Base-by-base conservation (phyloP, 2,888 invertebrate species). In the Blastobasis lacticolella region DNA sequence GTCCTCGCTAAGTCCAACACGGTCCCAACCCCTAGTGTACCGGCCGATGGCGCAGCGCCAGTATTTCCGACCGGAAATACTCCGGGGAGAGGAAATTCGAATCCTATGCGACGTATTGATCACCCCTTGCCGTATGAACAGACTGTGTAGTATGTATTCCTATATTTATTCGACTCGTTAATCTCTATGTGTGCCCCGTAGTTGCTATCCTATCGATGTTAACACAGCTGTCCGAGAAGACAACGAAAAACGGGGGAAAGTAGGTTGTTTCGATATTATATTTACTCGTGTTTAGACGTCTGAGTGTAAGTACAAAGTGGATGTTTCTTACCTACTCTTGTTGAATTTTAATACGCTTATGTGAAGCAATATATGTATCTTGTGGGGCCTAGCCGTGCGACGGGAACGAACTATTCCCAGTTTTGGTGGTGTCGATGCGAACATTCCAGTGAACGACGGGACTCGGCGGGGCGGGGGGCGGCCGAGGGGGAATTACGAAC, bases 161-260 rank as follows among this genome's bases (percentile, higher is more conserved):
- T 78, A 72, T 75, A 73, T 78, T 78, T 80, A 78, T 75, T 77
- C 65, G 62, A 66, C 63, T 62, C 61, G 58, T 66, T 68, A 63
- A 63, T 60, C 67, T 80, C 69, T 75, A 72, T 67, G 67, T 58
- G 55, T 52, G 57, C 77, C 81, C 78, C 77, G 73, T 80, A 80
- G 73, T 80, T 79, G 78, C 60, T 69, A 63, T 68, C 70, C 67
- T 67, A 59, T 64, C 54, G 54, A 67, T 57, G 58, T 67, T 53
- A 78, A 74, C 74, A 63, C 72, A 71, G 69, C 81, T 80, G 81
- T 87, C 87, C 87, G 78, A 73, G 44, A 69, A 80, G 71, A 86
- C 87, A 88, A 87, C 87, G 87, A 88, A 85, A 65, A 37, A 73
- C 74, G 81, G 80, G 79, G 81, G 76, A 81, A 77, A 67, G 70